A percentile compares a stretch with the other conserved stretches of the same genome.
These are phyloP conservation scores for Solenopsis invicta DNA, from an alignment of 1,140 invertebrate species.

Conservation along the genomic window DNA sequence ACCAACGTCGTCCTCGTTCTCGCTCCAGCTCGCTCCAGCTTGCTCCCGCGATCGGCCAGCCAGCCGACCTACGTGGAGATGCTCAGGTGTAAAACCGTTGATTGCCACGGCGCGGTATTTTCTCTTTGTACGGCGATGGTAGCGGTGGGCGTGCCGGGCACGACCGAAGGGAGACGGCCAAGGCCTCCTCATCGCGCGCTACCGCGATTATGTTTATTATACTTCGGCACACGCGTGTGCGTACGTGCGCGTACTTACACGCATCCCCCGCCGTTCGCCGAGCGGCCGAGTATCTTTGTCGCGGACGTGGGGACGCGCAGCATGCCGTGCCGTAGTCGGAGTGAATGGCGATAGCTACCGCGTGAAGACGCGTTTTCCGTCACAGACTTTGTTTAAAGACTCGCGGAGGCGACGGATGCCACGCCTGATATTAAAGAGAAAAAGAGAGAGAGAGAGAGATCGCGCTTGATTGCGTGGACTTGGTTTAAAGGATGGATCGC, in stretches of 20 bases:
- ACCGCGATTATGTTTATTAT: conserved; percentile 84
- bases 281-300: conserved; percentile 29
- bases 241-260: conserved; percentile 59
- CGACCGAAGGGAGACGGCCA: conserved; percentile 83
- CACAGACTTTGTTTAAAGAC: conserved; percentile 23
- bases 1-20: conserved; percentile 66
- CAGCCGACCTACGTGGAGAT: conserved; percentile 77
- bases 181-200: conserved; percentile 83
- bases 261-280: conserved; percentile 42
- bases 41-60: conserved; percentile 44
- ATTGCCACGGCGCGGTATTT: conserved; percentile 82
- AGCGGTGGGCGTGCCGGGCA: conserved; percentile 83
- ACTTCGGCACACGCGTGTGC: conserved; percentile 69
- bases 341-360: conserved; percentile 42
- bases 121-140: conserved; percentile 82
- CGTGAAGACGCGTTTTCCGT: conserved; percentile 28
- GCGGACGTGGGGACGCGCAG: conserved; percentile 29
- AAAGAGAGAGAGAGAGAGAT: conserved; percentile 24
- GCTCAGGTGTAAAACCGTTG: conserved; percentile 85
- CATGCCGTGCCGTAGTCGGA: background rate
- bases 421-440: background rate
- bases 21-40: conserved; percentile 52
- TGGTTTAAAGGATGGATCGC: conserved; percentile 2
- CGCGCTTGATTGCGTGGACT: conserved; percentile 6
- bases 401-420: conserved; percentile 8